Evolutionary conservation across 2,888 invertebrate genomes (phyloP).

Genomic region (Drosophila pegasa): DNA sequence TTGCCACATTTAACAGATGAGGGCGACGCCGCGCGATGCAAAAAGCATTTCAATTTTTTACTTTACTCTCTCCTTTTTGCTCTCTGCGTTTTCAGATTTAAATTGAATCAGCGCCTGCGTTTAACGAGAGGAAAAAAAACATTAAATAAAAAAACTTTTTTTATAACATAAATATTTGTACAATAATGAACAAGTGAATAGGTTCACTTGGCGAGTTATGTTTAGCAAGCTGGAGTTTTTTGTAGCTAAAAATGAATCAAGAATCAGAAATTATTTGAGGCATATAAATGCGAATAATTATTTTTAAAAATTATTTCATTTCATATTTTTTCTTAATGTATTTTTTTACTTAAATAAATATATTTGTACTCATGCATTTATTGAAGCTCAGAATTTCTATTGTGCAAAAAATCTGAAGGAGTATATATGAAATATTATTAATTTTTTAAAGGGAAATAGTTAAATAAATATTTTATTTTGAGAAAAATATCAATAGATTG

Average conservation of each 20-base stretch:
- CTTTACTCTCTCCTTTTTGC: constrained; percentile 2
- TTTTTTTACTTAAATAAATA: too few species aligned
- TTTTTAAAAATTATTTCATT: too few species aligned
- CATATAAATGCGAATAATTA: too few species aligned
- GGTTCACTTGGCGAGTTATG: constrained; percentile 10
- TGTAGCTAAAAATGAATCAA: too few species aligned
- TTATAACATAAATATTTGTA: constrained; percentile 32
- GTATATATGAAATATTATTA: too few species aligned
- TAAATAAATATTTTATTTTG: not conserved
- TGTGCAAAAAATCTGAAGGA: too few species aligned
- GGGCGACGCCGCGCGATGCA: constrained; percentile 24
- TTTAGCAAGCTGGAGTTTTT: not conserved
- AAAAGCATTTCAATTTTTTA: constrained; percentile 43
- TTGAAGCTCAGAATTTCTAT: too few species aligned
- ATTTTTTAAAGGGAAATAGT: too few species aligned
- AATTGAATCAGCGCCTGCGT: constrained; percentile 49
- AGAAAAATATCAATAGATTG: too few species aligned
- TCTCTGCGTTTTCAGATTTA: constrained; percentile 39
- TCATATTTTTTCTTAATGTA: too few species aligned
- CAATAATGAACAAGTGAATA: constrained; percentile 43
- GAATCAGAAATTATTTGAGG: too few species aligned
- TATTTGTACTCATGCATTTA: too few species aligned
- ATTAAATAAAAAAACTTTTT: constrained; percentile 9
- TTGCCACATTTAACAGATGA: constrained; percentile 74
- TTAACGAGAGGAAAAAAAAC: constrained; percentile 13